Percentiles rank a stretch among this genome's conserved stretches.
phyloP scores from a whole-genome alignment of 2,888 invertebrate genomes.

The Anagyrus pseudococci region DNA sequence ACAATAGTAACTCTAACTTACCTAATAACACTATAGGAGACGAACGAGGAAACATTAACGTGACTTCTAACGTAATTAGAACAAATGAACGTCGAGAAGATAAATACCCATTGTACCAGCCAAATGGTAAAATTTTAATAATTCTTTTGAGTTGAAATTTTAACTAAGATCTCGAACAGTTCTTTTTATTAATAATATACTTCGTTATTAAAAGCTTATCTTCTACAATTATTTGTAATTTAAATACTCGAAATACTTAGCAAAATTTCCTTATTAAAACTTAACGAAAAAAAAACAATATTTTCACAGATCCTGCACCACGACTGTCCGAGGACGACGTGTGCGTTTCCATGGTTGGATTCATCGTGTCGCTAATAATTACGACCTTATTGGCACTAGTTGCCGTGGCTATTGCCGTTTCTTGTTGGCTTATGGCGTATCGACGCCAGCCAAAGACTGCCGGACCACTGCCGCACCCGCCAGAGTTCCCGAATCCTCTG shows the following conservation, averaged over 20 bases:
- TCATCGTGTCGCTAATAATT: conserved; percentile 90
- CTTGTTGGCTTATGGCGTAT: conserved; percentile 95
- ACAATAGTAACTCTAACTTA: conserved; percentile 68
- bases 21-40: conserved; percentile 63
- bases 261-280: too few species aligned
- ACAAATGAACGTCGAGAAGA: conserved; percentile 88
- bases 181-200: too few species aligned
- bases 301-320: conserved; percentile 62
- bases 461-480: conserved; percentile 92
- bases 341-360: conserved; percentile 92
- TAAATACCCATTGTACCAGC: conserved; percentile 76
- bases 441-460: conserved; percentile 84
- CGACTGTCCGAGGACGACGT: conserved; percentile 82
- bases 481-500: conserved; percentile 93
- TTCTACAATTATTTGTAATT: background rate
- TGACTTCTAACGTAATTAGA: conserved; percentile 89
- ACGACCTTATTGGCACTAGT: conserved; percentile 90
- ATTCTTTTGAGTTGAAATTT: background rate
- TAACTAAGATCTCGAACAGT: too few species aligned
- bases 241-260: background rate
- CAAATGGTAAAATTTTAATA: conserved; percentile 67
- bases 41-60: conserved; percentile 89
- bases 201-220: too few species aligned
- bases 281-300: background rate
- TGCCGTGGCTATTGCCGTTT: conserved; percentile 92